A percentile compares a stretch with the other conserved stretches of the same genome.
Evolutionary conservation across 2,113 vertebrate species (phyloP).

Genomic region (Pteronura brasiliensis): DNA sequence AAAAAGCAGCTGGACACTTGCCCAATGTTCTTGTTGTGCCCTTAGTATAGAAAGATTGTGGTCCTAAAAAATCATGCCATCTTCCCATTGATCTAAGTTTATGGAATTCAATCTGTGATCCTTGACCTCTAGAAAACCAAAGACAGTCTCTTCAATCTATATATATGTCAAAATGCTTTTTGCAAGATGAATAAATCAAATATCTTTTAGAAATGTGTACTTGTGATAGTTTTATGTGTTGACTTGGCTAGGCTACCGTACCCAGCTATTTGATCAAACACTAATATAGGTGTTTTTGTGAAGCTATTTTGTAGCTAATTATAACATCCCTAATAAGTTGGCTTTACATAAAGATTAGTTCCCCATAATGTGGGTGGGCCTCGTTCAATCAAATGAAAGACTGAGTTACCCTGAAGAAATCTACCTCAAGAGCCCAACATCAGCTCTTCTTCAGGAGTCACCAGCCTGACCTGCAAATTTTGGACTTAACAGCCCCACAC

Average conservation of each 20-base stretch:
- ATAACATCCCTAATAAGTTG: neutral
- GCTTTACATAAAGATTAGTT: neutral
- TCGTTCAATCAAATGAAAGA: neutral
- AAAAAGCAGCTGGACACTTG: neutral
- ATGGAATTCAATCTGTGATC: neutral
- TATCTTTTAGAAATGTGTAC: neutral
- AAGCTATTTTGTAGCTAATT: neutral
- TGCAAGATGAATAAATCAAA: neutral
- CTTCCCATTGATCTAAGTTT: neutral
- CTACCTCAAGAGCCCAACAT: neutral
- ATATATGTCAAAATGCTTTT: neutral
- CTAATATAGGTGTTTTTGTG: neutral
- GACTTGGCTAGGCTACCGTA: neutral
- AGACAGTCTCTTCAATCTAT: neutral
- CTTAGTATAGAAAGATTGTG: neutral
- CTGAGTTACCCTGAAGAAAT: neutral
- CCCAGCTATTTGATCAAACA: neutral
- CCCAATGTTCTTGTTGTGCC: neutral
- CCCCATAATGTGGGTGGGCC: neutral
- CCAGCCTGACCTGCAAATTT: neutral
- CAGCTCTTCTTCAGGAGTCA: neutral
- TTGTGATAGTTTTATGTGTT: neutral
- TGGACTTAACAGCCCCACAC: neutral
- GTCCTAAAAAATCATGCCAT: neutral
- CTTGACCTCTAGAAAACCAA: neutral